These are phyloP conservation scores for Orchestia grillus DNA, from an alignment of 1,140 invertebrate species.

Conservation along the genomic window DNA sequence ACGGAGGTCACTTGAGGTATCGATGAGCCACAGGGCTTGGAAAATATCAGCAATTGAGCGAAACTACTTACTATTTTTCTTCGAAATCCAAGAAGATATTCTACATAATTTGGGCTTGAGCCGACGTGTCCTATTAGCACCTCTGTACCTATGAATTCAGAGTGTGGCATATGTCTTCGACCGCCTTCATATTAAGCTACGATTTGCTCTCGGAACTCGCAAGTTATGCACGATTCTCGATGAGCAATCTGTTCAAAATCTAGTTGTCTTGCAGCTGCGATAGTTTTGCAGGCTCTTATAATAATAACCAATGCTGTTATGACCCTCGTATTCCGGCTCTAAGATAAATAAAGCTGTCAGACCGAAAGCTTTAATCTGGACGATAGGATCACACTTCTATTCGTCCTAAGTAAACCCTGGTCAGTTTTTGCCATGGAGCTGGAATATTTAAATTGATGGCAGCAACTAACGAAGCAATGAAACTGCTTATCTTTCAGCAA, in stretches of 20 bases:
- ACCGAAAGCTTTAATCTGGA: not conserved
- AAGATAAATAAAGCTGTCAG: slow-evolving; percentile 37
- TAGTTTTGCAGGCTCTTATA: not conserved
- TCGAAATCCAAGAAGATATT: not conserved
- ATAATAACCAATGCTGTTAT: slow-evolving; percentile 13
- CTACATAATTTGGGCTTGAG: not conserved
- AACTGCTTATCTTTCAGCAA: slow-evolving; percentile 45
- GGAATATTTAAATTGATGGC: slow-evolving; percentile 55
- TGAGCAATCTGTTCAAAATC: not conserved
- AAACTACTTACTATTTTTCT: not conserved
- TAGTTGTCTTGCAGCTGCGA: not conserved
- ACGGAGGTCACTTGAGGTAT: not conserved
- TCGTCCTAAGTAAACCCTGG: not conserved
- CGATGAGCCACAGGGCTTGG: not conserved
- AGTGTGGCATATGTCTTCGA: too few species aligned
- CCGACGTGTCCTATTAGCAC: not conserved
- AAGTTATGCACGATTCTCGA: not conserved
- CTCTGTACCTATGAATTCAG: too few species aligned
- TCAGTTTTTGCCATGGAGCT: not conserved
- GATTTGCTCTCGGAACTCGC: not conserved
- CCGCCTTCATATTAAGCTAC: not conserved
- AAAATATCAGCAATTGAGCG: not conserved
- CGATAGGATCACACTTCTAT: not conserved
- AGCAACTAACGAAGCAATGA: slow-evolving; percentile 52
- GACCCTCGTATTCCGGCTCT: not conserved